Evolutionary conservation across 2,888 invertebrate species (phyloP).

Genomic region (Ormyrus thymus): DNA sequence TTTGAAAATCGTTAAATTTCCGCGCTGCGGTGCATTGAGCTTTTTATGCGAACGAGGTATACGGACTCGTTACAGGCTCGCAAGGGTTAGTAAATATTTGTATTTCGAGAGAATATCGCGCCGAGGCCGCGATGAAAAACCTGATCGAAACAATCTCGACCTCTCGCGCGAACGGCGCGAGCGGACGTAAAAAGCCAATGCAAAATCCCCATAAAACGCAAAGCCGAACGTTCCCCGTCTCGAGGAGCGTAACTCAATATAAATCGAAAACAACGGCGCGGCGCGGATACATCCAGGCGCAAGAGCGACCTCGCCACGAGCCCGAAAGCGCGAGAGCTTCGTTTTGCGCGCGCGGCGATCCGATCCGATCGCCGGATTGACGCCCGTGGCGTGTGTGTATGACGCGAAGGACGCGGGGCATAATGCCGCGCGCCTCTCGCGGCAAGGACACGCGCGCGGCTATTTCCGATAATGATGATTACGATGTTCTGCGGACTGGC

Average conservation of each 20-base stretch:
- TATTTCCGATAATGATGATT: constrained; percentile 48
- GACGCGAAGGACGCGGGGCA: constrained; percentile 40
- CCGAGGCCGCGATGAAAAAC: too few species aligned
- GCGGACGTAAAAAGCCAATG: too few species aligned
- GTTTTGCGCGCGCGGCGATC: not conserved
- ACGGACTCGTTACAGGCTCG: too few species aligned
- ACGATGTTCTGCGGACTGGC: constrained; percentile 13
- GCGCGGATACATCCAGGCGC: not conserved
- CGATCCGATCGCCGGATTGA: constrained; percentile 5
- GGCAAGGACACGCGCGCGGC: constrained; percentile 37
- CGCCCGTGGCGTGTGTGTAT: constrained; percentile 8
- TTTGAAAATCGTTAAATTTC: too few species aligned
- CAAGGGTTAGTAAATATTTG: too few species aligned
- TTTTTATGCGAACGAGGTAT: too few species aligned
- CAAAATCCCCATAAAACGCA: too few species aligned
- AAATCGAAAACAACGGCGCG: constrained; percentile 29
- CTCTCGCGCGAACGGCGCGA: too few species aligned
- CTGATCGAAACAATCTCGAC: too few species aligned
- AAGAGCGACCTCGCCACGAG: not conserved
- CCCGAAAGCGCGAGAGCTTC: constrained; percentile 9
- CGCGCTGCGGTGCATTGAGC: too few species aligned
- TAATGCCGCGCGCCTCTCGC: not conserved
- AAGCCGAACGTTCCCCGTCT: constrained; percentile 40
- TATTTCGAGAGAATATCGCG: too few species aligned
- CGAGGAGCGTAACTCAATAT: constrained; percentile 44